Base-by-base conservation (phyloP, 2,888 invertebrate species). In the Pterostichus madidus region DNA sequence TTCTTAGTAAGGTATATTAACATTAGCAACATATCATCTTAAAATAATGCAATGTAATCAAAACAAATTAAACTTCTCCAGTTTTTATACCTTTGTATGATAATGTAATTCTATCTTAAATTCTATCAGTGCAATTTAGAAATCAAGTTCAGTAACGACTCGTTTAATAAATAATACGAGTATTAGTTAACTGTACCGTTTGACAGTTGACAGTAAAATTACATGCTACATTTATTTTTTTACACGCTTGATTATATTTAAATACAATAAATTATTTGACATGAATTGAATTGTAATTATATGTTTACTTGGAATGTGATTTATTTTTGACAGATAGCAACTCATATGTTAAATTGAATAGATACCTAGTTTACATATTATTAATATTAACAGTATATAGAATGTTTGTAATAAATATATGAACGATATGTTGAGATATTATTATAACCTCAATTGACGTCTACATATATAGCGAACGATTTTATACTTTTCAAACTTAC, bases 31-130 rank as follows among this genome's bases (percentile, higher is more conserved):
- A 56, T 17, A 56, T 8, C 53, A 13, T 17, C 17, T 17, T 56
- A 17, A 15, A 56, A 56, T 56, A 56, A 56, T 56, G 56, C 56
- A 56, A 17, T 5, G 56, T 56, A 56, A 56, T 56, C 17, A 7
- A 8, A 5, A 56, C 17, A 56, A 17, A 56, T 56, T 56, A 56
- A 39, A 39, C 39, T 15, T 13, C n/a, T 4, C 8, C 5, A 56
- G 5, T 56, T 56, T 17, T 56, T 56, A 17, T 13, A 8, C 39
- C 39, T 8, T 39, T 39, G 39, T 8, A 39, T 7, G 3, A 39
- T 3, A 52, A 52, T 5, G 5, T 11, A 11, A 0, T 52, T 39
- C 39, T 3, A 39, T 39, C 8, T 6, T 39, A 39, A 39, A 39
- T 39, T 39, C 8, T 6, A 39, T 39, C 7, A 39, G 8, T 39